Base-by-base conservation (phyloP, 2,113 vertebrate species). In the Neolamprologus cancellatus region DNA sequence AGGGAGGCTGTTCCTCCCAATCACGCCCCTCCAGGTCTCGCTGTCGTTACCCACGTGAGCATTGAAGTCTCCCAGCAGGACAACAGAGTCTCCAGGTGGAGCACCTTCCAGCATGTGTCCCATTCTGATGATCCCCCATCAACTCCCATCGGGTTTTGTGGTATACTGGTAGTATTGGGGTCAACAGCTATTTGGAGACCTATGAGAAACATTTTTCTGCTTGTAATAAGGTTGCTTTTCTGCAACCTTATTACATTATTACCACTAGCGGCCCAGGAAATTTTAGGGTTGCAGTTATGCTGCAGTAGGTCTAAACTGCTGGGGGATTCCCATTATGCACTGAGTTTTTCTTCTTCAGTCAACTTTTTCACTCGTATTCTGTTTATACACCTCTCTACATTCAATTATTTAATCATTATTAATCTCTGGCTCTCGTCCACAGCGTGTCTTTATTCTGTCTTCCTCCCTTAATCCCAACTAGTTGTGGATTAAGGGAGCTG, bases 71-170 rank as follows among this genome's bases (percentile, higher is more conserved):
- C 28, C 28, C 28, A 30, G 28, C 28, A 30, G 28, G 28, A 30
- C 28, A 30, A 30, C 28, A 30, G 5, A 30, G 28, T 30, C 28
- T 30, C 28, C 28, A 30, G 28, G 2, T 30, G 28, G 28, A 30
- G 28, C 28, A 30, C 28, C 28, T 30, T 30, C 28, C 28, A 30
- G 28, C 28, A 28, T 28, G 8, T 78, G 8, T 89, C 94, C 94
- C 92, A 94, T 95, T 79, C 94, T 91, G 5, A 93, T 87, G 18
- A 95, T 93, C 10, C 93, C 93, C 50, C 94, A 78, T 95, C 91
- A 15, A 54, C 59, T 84, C 91, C 88, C 74, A 92, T 88, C 12
- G 81, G 59, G 28, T 17, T 14, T 61, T 32, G 30, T 5, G 84
- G 50, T 41, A 85, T 5, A 6, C 30, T 1, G 14, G 54, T 82